Evolutionary conservation across 2,888 invertebrate species (phyloP), one percentile per base, ranked within the genome.

Genomic region (Actias luna): DNA sequence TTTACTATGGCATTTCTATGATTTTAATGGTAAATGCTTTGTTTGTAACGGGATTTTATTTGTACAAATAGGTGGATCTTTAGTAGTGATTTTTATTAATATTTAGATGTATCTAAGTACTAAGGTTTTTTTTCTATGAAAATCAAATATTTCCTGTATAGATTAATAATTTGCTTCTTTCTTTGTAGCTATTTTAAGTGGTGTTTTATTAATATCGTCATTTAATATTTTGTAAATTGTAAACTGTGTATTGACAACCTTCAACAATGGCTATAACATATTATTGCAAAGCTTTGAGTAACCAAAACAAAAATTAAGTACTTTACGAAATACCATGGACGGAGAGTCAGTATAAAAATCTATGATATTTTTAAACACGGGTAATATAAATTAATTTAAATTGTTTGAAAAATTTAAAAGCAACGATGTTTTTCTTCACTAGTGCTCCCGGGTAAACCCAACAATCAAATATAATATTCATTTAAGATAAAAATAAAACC

Each of bases 281-380:
- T 46, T 50, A 12, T 22, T 10, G 10, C 22, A 50, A 50, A 50
- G 4, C 12, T 25, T 64, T 73, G 75, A 76, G 79, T 84, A 80
- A 87, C 81, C 82, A 87, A 80, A 65, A 71, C 1, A 29, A 55
- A 82, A 80, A 86, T 92, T 92, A 92, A 92, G 91, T 92, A 92
- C 92, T 82, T 79, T 77, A 85, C 84, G 85, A 85, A 82, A 82
- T 78, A 78, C 63, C 77, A 80, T 89, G 91, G 91, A 92, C 91
- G 92, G 92, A 92, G 88, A 82, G 86, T 85, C 84, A 84, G 85
- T 79, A n/a, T n/a, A n/a, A 84, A 85, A 80, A 78, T 77, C 31
- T 62, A 65, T 70, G 67, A 72, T 64, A 22, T 59, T 71, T 65
- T 55, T 65, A 57, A 62, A 68, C 59, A 62, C 52, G 58, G 33